phyloP scores from a whole-genome alignment of 2,113 vertebrate genomes.

The Illadopsis cleaveri region DNA sequence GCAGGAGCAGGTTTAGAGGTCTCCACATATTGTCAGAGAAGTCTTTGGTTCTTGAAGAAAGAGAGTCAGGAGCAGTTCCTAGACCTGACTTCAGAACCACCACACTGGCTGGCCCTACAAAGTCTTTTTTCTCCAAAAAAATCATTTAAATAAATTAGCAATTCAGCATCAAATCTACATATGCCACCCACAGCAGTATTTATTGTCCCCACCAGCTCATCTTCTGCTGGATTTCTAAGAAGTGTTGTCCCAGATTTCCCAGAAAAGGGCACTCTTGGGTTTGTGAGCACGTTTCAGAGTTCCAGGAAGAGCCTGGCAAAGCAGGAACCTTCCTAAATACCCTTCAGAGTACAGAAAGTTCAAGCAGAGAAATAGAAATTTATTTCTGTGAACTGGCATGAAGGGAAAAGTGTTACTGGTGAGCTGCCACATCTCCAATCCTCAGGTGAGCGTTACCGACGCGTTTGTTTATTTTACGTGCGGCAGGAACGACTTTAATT shows the following conservation, averaged over 20 bases:
- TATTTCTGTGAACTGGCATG: slow-evolving; percentile 17
- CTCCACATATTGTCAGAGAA: not conserved
- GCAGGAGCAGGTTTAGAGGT: not conserved
- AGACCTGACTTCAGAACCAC: not conserved
- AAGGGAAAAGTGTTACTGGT: not conserved
- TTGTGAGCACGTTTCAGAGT: not conserved
- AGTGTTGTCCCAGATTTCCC: not conserved
- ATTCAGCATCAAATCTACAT: not conserved
- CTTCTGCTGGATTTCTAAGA: not conserved
- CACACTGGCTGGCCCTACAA: not conserved
- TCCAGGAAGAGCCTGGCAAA: slow-evolving; percentile 12
- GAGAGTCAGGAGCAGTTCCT: not conserved
- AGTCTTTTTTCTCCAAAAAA: not conserved
- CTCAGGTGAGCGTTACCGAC: not conserved
- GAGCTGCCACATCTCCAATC: not conserved
- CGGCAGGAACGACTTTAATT: slow-evolving; percentile 34
- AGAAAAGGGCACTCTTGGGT: not conserved
- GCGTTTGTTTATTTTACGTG: not conserved
- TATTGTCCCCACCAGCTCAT: not conserved
- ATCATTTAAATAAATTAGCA: not conserved
- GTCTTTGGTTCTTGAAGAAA: not conserved
- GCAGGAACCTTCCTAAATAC: not conserved
- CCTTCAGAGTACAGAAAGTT: not conserved
- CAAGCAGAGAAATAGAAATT: not conserved
- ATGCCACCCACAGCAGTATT: not conserved